Evolutionary conservation across 2,888 invertebrate genomes (phyloP).

Genomic region (Philhelius pedissequus): DNA sequence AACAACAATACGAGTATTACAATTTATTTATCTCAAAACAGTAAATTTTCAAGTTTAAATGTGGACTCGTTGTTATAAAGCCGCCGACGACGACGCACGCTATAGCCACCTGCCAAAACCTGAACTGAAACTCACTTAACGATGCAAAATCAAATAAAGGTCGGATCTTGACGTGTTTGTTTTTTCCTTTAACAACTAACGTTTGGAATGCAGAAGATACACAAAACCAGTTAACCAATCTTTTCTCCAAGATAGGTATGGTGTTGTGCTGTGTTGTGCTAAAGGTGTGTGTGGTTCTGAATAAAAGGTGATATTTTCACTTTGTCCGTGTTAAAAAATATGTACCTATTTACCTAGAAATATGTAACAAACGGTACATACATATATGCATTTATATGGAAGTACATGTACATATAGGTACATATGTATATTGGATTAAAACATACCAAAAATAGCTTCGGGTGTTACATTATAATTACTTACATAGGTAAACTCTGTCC

Average conservation of each 20-base stretch:
- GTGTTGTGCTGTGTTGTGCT: neutral
- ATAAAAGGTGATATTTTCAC: too few relatives aligned
- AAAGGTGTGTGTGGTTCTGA: neutral
- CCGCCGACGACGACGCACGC: neutral
- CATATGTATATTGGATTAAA: too few relatives aligned
- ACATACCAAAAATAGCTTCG: too few relatives aligned
- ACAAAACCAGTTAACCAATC: conserved; percentile 45
- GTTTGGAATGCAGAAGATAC: conserved; percentile 51
- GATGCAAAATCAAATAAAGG: conserved; percentile 49
- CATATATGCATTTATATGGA: too few relatives aligned
- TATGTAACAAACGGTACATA: too few relatives aligned
- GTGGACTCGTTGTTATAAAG: neutral
- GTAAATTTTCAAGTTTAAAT: neutral
- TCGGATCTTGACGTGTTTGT: conserved; percentile 22
- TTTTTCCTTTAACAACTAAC: neutral
- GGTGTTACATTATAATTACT: too few relatives aligned
- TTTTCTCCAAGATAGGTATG: neutral
- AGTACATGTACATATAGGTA: too few relatives aligned
- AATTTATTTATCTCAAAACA: neutral
- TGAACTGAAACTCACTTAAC: conserved; percentile 27
- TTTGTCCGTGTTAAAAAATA: too few relatives aligned
- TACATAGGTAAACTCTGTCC: too few relatives aligned
- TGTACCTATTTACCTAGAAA: too few relatives aligned
- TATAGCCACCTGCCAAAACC: neutral
- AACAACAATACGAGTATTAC: neutral